Evolutionary conservation across 2,888 invertebrate species (phyloP).

Genomic region (Aspidiotus rigidus): DNA sequence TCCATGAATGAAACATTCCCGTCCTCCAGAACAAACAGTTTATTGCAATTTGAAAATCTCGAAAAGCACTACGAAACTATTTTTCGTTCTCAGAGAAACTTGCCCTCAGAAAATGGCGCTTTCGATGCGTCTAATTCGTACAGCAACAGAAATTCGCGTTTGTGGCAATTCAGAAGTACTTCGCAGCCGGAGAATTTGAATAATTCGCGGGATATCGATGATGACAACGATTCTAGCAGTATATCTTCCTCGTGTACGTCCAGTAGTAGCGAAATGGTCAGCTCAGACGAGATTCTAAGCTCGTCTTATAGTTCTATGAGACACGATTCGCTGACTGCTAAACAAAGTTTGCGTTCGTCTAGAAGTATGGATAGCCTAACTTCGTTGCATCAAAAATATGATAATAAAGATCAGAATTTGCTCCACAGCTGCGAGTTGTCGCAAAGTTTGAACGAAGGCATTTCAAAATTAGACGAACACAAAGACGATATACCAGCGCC

Average conservation of each 20-base stretch:
- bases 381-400: slow-evolving; percentile 33
- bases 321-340: slow-evolving; percentile 26
- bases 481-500: slow-evolving; percentile 32
- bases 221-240: slow-evolving; percentile 37
- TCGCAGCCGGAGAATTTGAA: slow-evolving; percentile 31
- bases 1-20: slow-evolving; percentile 39
- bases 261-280: slow-evolving; percentile 36
- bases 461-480: slow-evolving; percentile 8
- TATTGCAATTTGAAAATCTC: slow-evolving; percentile 74
- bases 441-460: slow-evolving; percentile 38
- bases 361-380: slow-evolving; percentile 48
- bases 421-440: slow-evolving; percentile 38
- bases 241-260: slow-evolving; percentile 35
- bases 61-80: slow-evolving; percentile 57
- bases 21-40: slow-evolving; percentile 58
- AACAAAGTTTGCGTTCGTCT: slow-evolving; percentile 43
- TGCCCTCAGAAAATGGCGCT: slow-evolving; percentile 36
- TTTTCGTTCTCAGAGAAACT: slow-evolving; percentile 41
- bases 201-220: slow-evolving; percentile 19
- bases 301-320: slow-evolving; percentile 31
- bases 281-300: slow-evolving; percentile 35
- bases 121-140: slow-evolving; percentile 45
- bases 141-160: slow-evolving; percentile 38
- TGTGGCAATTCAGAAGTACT: slow-evolving; percentile 42
- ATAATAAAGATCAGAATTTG: slow-evolving; percentile 19